Percentiles rank a stretch among this genome's conserved stretches.
Conservation (phyloP, 1,140 invertebrate species). For the Drosophila mojavensis region DNA sequence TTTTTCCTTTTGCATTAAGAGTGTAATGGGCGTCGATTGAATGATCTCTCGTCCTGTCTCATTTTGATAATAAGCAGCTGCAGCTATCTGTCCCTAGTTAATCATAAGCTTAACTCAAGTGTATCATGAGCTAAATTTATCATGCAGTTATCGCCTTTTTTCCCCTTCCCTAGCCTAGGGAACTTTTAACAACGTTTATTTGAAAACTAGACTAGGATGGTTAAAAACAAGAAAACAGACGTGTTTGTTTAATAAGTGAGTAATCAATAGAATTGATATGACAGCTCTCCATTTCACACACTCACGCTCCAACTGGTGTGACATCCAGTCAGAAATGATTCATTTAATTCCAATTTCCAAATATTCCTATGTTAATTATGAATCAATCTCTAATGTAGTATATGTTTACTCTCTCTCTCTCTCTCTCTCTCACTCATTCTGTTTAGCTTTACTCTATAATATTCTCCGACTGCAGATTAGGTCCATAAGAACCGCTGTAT, state of each 20-base stretch:
- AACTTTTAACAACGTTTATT: no score
- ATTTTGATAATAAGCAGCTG: no score
- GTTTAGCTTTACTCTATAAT: not conserved
- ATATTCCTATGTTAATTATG: not conserved
- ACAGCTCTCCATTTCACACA: not conserved
- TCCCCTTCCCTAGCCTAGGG: no score
- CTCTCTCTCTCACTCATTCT: not conserved
- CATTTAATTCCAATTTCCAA: not conserved
- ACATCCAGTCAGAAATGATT: not conserved
- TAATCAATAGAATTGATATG: no score
- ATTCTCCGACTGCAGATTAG: not conserved
- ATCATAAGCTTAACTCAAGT: no score
- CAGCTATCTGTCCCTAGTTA: no score
- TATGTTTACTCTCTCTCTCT: not conserved
- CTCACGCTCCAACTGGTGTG: not conserved
- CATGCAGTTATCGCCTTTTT: no score
- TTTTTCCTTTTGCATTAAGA: conserved; percentile 2
- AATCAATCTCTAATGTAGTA: not conserved
- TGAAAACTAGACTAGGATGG: no score
- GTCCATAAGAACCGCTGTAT: not conserved
- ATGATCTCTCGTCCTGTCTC: conserved; percentile 17
- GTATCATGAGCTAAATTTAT: no score
- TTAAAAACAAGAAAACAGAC: no score
- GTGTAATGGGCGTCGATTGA: conserved; percentile 40
- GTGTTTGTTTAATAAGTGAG: no score